Evolutionary conservation across 2,888 invertebrate genomes (phyloP).

Genomic region (Therioaphis trifolii): DNA sequence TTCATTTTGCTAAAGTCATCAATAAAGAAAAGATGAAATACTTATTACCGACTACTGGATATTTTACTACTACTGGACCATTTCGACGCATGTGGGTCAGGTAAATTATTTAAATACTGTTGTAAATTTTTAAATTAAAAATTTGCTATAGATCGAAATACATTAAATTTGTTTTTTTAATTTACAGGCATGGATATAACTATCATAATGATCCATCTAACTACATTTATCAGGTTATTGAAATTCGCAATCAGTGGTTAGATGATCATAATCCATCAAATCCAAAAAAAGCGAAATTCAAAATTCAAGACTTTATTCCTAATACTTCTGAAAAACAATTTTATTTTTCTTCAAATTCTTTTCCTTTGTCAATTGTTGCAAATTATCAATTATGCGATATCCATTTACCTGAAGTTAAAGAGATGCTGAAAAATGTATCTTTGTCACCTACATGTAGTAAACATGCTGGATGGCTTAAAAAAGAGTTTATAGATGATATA

Average conservation of each 20-base stretch:
- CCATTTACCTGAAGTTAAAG: constrained; percentile 57
- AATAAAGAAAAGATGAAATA: constrained; percentile 61
- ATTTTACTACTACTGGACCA: constrained; percentile 60
- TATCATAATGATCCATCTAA: constrained; percentile 59
- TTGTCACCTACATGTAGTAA: constrained; percentile 50
- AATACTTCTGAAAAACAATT: constrained; percentile 57
- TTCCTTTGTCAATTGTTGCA: constrained; percentile 57
- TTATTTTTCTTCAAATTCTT: constrained; percentile 59
- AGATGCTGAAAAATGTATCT: constrained; percentile 53
- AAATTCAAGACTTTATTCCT: constrained; percentile 45
- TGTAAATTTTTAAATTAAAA: background rate
- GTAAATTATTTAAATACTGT: constrained; percentile 5
- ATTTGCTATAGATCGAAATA: background rate
- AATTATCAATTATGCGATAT: constrained; percentile 60
- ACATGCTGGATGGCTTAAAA: constrained; percentile 54
- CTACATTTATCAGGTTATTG: constrained; percentile 53
- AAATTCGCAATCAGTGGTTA: constrained; percentile 54
- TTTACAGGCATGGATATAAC: constrained; percentile 55
- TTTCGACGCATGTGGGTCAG: constrained; percentile 59
- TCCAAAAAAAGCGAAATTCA: constrained; percentile 41
- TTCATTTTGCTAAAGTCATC: constrained; percentile 59
- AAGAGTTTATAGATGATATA: constrained; percentile 52
- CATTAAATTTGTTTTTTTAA: background rate
- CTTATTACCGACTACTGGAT: constrained; percentile 53
- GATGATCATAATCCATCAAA: constrained; percentile 50